Percentiles rank a stretch among this genome's conserved stretches.
phyloP scores from a whole-genome alignment of 2,797 vertebrate species.

The Cyclura pinguis region DNA sequence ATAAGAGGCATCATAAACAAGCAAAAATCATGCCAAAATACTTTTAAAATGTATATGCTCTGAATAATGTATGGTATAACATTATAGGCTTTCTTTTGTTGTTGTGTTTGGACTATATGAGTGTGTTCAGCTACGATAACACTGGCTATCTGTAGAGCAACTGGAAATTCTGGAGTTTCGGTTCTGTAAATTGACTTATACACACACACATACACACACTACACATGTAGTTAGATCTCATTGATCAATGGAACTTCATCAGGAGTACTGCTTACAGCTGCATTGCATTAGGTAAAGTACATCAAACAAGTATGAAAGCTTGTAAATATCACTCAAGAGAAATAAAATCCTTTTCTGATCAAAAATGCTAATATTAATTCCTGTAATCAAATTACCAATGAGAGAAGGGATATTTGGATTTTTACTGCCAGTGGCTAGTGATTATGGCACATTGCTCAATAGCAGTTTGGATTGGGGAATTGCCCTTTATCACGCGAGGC shows the following conservation, averaged over 20 bases:
- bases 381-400: not conserved
- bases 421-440: not conserved
- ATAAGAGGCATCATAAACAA: not conserved
- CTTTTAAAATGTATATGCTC: not conserved
- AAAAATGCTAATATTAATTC: not conserved
- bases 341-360: not conserved
- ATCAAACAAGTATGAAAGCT: not conserved
- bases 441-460: no score
- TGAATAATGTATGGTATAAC: not conserved
- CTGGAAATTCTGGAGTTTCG: not conserved
- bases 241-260: not conserved
- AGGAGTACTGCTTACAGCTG: not conserved
- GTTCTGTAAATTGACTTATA: not conserved
- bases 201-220: not conserved
- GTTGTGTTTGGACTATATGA: not conserved
- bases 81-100: not conserved
- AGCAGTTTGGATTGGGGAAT: not conserved
- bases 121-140: slow-evolving; percentile 19
- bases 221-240: not conserved
- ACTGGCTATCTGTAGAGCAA: slow-evolving; percentile 3
- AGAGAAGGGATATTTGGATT: not conserved
- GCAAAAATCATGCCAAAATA: not conserved
- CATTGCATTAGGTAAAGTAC: not conserved
- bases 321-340: not conserved
- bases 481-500: not conserved